phyloP scores from a whole-genome alignment of 2,113 vertebrate species.

The Glareola pratincola region DNA sequence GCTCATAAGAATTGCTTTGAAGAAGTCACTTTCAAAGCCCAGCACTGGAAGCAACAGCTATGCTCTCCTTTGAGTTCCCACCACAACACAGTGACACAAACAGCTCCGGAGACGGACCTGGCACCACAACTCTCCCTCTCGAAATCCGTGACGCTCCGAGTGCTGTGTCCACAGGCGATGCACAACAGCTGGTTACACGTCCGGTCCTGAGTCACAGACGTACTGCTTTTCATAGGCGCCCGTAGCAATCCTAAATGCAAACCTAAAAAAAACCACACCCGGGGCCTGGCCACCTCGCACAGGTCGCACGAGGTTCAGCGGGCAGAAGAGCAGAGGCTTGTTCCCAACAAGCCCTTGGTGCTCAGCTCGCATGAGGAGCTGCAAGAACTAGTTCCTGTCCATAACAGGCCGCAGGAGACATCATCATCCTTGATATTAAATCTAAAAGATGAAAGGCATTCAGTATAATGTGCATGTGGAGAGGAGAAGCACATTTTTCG shows the following conservation, averaged over 20 bases:
- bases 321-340: background rate
- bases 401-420: too few species aligned
- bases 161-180: background rate
- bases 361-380: background rate
- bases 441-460: background rate
- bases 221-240: background rate
- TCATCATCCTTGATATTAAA: background rate
- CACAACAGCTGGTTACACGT: too few species aligned
- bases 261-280: too few species aligned
- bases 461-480: background rate
- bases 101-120: background rate
- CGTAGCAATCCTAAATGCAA: background rate
- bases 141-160: background rate
- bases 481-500: background rate
- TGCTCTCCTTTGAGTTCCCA: background rate
- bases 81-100: background rate
- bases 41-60: background rate
- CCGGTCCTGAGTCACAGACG: background rate
- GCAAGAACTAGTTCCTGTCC: background rate
- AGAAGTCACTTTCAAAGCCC: background rate
- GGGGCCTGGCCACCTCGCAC: background rate
- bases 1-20: background rate
- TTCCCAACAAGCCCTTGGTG: background rate
- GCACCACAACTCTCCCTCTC: background rate
- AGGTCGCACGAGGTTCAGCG: accelerated